A percentile compares a stretch with the other conserved stretches of the same genome.
phyloP scores from a whole-genome alignment of 2,113 vertebrate species.

The Planiliza haematocheilus region DNA sequence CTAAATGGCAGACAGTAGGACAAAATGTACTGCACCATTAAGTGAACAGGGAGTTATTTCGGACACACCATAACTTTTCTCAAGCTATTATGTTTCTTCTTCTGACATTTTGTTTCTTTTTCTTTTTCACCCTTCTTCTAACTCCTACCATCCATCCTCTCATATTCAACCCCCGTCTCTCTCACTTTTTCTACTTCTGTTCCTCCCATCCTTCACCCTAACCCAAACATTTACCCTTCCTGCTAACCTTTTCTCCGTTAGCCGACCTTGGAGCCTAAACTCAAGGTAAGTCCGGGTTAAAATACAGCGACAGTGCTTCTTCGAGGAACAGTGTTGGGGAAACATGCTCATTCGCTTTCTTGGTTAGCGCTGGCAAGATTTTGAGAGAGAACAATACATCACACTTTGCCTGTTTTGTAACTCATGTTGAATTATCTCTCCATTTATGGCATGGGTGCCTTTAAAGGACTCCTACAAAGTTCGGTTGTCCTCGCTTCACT shows the following conservation, averaged over 20 bases:
- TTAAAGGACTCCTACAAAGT: background rate
- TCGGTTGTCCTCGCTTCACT: background rate
- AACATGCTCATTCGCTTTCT: background rate
- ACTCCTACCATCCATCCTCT: background rate
- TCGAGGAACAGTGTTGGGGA: background rate
- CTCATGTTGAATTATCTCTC: background rate
- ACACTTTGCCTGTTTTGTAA: background rate
- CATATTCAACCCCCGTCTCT: background rate
- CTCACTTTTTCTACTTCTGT: background rate
- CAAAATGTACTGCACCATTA: too few relatives aligned
- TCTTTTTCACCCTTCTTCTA: slow-evolving; percentile 7
- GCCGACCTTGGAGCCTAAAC: slow-evolving; percentile 73
- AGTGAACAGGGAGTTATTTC: background rate
- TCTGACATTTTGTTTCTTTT: slow-evolving; percentile 27
- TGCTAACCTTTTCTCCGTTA: slow-evolving; percentile 31
- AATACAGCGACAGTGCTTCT: background rate
- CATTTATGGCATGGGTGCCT: background rate
- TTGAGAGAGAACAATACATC: too few relatives aligned
- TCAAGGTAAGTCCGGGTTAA: slow-evolving; percentile 65
- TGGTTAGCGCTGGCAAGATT: background rate
- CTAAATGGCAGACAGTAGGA: too few relatives aligned
- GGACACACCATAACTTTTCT: background rate
- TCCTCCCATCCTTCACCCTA: slow-evolving; percentile 5
- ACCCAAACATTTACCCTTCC: slow-evolving; percentile 10
- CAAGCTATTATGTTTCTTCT: background rate